Evolutionary conservation across 2,797 vertebrate genomes (phyloP), one percentile per base, ranked within the genome.

Genomic region (Notolabrus celidotus): DNA sequence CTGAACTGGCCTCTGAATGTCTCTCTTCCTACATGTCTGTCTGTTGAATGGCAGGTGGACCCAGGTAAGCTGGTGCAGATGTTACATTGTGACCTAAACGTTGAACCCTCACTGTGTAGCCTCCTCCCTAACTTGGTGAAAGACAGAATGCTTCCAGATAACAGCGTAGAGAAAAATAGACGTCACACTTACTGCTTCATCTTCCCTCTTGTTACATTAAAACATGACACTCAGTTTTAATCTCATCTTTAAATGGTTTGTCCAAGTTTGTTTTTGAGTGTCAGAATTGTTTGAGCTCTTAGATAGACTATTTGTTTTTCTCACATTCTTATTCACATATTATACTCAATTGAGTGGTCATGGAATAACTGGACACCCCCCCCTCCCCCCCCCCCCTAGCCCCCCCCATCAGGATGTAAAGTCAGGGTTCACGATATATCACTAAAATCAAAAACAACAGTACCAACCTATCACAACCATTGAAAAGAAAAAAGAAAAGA

Each of bases 1-100:
- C 77, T 95, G 57, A 89, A 91, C 92, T 83, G 90, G 73, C 59
- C 54, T 93, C 88, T 87, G 86, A 90, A 89, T 94, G 69, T 93
- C 41, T 96, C 88, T 93, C 89, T 95, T 89, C 86, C 91, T 83
- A 95, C 94, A 96, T 95, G 97, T 95, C 92, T 96, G 93, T 89
- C 95, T 92, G 51, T 90, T 90, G 87, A 88, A 89, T 93, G 92
- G 92, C 93, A 96, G 95, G 89, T 94, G 46, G 74, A 91, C 84
- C 62, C 95, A 97, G 97, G 97, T 99, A 95, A 98, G 97, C 91
- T 22, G 5, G 39, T 47, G 10, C n/a, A 57, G 17, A 80, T 55
- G 53, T 64, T 22, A 20, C 20, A n/a, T 5, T 54, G 42, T 65
- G 19, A 67, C 51, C 55, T 34, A 19, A 36, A 29, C 63, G 58